Conservation (phyloP, 1,140 invertebrate genomes). For the Heliconius nattereri region DNA sequence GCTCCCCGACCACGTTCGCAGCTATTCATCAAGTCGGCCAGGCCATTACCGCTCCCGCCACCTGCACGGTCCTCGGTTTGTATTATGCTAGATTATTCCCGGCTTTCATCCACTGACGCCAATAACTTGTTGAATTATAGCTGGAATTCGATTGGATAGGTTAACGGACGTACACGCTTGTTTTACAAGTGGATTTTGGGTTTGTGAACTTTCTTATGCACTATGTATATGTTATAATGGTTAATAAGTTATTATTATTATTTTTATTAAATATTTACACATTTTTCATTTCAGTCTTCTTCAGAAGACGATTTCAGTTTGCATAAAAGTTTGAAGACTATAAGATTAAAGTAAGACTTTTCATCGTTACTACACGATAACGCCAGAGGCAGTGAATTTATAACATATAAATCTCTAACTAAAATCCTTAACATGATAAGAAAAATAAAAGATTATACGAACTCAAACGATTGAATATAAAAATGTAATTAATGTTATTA, state of each 20-base stretch:
- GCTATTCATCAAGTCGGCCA: conserved; percentile 70
- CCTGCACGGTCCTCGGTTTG: conserved; percentile 68
- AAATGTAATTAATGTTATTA: too few relatives aligned
- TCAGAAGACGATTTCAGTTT: too few relatives aligned
- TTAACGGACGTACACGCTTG: conserved; percentile 29
- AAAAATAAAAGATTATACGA: not conserved
- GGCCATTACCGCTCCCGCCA: conserved; percentile 66
- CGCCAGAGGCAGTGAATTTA: not conserved
- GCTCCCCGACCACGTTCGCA: conserved; percentile 64
- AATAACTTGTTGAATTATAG: conserved; percentile 69
- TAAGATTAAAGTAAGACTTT: not conserved
- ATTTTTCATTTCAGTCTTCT: not conserved
- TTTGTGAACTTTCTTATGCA: not conserved
- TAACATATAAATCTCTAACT: not conserved
- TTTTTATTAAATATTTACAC: not conserved
- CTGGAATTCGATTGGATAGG: conserved; percentile 44
- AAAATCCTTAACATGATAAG: not conserved
- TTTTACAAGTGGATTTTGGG: conserved; percentile 25
- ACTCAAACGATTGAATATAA: not conserved
- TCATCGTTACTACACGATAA: not conserved
- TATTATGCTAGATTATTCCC: conserved; percentile 67
- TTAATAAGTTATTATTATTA: not conserved
- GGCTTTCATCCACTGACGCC: conserved; percentile 58
- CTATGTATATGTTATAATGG: not conserved
- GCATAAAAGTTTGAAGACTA: not conserved